phyloP scores from a whole-genome alignment of 2,113 vertebrate species.

The Pardalotus punctatus region DNA sequence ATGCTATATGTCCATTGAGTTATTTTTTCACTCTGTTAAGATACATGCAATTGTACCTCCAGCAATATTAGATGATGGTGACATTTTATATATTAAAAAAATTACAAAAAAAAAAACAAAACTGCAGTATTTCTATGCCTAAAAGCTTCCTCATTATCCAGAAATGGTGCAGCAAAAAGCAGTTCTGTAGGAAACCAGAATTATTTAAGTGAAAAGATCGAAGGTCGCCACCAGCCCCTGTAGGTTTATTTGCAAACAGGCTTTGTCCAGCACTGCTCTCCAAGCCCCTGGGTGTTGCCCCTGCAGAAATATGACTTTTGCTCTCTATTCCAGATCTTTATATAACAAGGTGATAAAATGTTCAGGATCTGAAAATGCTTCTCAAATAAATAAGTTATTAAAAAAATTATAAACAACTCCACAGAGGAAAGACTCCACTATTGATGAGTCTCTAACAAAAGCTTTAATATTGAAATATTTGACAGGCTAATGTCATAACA shows the following conservation, averaged over 20 bases:
- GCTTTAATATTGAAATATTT: not conserved
- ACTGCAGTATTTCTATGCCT: not conserved
- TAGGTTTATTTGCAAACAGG: not conserved
- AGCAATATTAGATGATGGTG: not conserved
- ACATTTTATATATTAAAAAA: not conserved
- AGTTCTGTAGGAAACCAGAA: not conserved
- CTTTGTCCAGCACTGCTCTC: not conserved
- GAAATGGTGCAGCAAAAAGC: not conserved
- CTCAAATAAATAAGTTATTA: not conserved
- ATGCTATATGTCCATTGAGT: fast-evolving
- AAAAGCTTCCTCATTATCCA: not conserved
- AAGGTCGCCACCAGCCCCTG: not conserved
- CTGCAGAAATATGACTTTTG: not conserved
- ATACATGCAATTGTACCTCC: not conserved
- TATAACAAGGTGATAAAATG: not conserved
- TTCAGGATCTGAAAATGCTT: not conserved
- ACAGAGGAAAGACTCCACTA: not conserved
- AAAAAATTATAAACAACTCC: not conserved
- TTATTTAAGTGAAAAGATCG: not conserved
- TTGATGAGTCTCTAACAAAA: not conserved
- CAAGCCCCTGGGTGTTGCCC: not conserved
- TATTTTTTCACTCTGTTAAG: not conserved
- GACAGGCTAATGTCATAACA: not conserved
- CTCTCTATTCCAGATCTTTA: not conserved
- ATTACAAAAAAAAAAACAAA: fast-evolving